Evolutionary conservation across 2,888 invertebrate genomes (phyloP), one percentile per base, ranked within the genome.

Genomic region (Bruchidius siliquastri): DNA sequence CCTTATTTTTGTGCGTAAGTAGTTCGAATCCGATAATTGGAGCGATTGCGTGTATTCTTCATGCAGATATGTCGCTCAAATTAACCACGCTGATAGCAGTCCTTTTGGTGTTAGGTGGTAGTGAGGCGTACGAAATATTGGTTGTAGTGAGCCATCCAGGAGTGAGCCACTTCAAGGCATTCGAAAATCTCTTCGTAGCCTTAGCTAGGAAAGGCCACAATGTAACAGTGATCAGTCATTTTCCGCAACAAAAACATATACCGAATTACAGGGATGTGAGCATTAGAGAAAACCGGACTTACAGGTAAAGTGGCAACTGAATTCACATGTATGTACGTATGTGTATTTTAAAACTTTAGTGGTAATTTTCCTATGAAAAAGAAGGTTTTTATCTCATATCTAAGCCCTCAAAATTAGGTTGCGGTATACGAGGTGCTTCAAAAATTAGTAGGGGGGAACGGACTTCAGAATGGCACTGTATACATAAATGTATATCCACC

Each of bases 131-230:
- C 71, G 89, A 88, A 75, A 91, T 93, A 76, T 85, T 94, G 26
- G 92, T 89, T n/a, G 84, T 92, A 76, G 92, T 92, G 81, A 91
- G 91, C 0, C 92, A 92, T 80, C 87, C 89, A 13, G 92, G 93
- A 1, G 92, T 90, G 80, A 94, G 94, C 74, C 94, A 94, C 83
- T 92, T 92, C 79, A 87, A 90, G 30, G 90, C 91, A 30, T 92
- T 91, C 80, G 88, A 88, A 79, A 89, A 91, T 0, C 87, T 92
- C 71, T 82, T 93, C 71, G 88, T 87, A 71, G 91, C 89, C 79
- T 82, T 94, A 72, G 90, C 90, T 0, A 85, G 83, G 22, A 88
- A 89, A 73, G 93, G 92, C 0, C 92, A 94, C 80, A 88, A 91
- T 75, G 83, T 94, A 0, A 93, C 92, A 0, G 90, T 93, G 4